Conservation (phyloP, 2,797 vertebrate species). For the Rhabdophis nuchalis region DNA sequence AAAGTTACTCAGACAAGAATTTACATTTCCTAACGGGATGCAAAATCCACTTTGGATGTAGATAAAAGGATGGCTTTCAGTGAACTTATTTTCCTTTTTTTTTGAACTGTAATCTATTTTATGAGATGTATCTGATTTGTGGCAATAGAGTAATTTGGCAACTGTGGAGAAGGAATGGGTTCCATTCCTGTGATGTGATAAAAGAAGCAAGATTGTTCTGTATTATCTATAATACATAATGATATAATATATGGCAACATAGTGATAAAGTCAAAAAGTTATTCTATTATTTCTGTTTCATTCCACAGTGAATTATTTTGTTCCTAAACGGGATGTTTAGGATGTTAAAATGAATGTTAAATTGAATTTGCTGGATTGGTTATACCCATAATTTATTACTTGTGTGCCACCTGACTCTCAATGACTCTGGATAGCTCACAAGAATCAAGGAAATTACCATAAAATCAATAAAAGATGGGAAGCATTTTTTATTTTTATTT, state of each 20-base stretch:
- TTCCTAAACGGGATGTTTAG: not conserved
- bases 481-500: too few relatives aligned
- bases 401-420: not conserved
- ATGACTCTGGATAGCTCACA: not conserved
- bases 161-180: not conserved
- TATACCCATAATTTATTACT: not conserved
- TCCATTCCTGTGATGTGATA: not conserved
- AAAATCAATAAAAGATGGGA: not conserved
- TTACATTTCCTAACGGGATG: constrained; percentile 7
- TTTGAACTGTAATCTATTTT: not conserved
- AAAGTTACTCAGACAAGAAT: not conserved
- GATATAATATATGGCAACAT: not conserved
- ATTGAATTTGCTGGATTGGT: not conserved
- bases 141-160: not conserved
- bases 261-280: not conserved
- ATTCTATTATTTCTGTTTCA: not conserved
- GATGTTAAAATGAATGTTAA: not conserved
- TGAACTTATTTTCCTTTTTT: not conserved
- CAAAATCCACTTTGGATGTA: not conserved
- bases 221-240: not conserved
- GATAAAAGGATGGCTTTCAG: not conserved
- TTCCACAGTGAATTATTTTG: not conserved
- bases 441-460: not conserved
- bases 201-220: not conserved
- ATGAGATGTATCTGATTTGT: not conserved